These are phyloP conservation scores for Astreopora myriophthalma DNA, from an alignment of 64 coral and sea anemone genomes.

Conservation along the genomic window DNA sequence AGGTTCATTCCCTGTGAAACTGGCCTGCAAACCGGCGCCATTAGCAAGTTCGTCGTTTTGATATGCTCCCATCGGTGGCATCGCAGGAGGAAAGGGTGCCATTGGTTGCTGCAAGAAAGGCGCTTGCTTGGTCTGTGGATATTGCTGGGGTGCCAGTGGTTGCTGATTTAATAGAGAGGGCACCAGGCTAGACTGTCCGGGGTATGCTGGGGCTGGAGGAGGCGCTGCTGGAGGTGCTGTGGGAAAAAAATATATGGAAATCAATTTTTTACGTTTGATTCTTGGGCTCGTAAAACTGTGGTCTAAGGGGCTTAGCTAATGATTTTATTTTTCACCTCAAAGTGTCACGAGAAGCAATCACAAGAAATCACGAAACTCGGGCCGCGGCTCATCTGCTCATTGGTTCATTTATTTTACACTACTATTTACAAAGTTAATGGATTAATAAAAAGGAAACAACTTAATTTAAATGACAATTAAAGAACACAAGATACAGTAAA, in stretches of 20 bases:
- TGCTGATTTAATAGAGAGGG: slow-evolving; percentile 15
- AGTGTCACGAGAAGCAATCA: no score
- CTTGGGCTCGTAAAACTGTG: no score
- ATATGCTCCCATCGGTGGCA: slow-evolving; percentile 39
- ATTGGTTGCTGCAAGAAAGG: background rate
- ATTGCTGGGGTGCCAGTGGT: background rate
- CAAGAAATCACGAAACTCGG: no score
- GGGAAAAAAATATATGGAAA: background rate
- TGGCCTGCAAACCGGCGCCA: background rate
- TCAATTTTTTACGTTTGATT: no score
- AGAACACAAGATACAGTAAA: no score
- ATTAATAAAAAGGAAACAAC: no score
- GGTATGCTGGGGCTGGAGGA: background rate
- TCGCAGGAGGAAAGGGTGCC: background rate
- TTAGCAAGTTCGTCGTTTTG: slow-evolving; percentile 18
- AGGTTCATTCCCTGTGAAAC: background rate
- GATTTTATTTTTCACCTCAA: no score
- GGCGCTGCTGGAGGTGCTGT: background rate
- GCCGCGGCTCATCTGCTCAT: no score
- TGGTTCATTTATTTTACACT: no score
- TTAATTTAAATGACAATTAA: no score
- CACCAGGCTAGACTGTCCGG: background rate
- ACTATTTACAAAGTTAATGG: no score
- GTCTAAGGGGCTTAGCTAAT: no score
- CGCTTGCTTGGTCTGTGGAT: background rate